These are phyloP conservation scores for Cosmorhoe ocellata DNA, from an alignment of 2,888 invertebrate species.

Conservation along the genomic window DNA sequence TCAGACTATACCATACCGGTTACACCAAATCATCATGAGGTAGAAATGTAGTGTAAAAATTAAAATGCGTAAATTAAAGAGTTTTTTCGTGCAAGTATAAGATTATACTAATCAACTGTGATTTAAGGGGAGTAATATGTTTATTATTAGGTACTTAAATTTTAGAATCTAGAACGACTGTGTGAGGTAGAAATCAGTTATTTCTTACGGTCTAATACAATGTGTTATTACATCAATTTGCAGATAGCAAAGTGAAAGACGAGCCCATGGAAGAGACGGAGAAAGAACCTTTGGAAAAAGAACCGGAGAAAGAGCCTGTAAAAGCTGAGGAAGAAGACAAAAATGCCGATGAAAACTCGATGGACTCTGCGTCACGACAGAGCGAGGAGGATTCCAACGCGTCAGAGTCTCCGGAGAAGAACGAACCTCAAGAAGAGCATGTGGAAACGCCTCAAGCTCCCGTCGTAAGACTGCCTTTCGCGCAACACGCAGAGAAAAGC, in stretches of 20 bases:
- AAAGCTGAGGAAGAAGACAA: constrained; percentile 30
- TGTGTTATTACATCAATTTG: constrained; percentile 14
- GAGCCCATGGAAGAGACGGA: constrained; percentile 24
- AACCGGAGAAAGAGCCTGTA: constrained; percentile 14
- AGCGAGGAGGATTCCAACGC: constrained; percentile 47
- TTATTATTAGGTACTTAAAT: too few relatives aligned
- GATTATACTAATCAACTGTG: too few relatives aligned
- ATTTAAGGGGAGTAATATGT: too few relatives aligned
- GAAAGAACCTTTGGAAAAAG: constrained; percentile 6
- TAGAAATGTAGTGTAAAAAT: too few relatives aligned
- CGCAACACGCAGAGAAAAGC: constrained; percentile 64
- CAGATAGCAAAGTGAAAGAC: constrained; percentile 46
- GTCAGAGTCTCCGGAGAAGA: constrained; percentile 47
- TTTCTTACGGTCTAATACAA: too few relatives aligned
- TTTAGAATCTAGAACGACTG: background rate
- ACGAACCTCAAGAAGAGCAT: constrained; percentile 9
- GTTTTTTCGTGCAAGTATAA: too few relatives aligned
- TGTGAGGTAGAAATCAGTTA: too few relatives aligned
- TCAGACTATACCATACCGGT: too few relatives aligned
- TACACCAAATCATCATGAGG: too few relatives aligned
- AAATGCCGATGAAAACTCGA: constrained; percentile 39
- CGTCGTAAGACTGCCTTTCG: constrained; percentile 54
- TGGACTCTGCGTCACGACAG: constrained; percentile 34
- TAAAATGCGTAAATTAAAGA: too few relatives aligned
- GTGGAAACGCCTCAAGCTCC: constrained; percentile 4